Base-by-base conservation (phyloP, 2,797 vertebrate species). In the Lutjanus argentimaculatus region DNA sequence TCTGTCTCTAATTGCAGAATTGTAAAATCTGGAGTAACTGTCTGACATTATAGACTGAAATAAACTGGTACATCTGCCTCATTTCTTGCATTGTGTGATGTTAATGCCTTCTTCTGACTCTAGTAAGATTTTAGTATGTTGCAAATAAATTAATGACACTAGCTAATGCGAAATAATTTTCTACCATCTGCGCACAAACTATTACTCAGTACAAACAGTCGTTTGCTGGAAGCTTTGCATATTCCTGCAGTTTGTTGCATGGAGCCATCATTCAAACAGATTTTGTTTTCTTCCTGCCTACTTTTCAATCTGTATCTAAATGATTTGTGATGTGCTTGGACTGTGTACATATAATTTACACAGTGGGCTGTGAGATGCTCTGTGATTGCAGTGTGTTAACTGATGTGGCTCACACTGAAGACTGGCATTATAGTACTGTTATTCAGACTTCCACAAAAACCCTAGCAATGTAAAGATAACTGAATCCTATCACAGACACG, bases 181-280 rank as follows among this genome's bases (percentile, higher is more conserved):
- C 43, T 21, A 6, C 52, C 73, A 72, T 62, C 75, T 74, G 75
- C 30, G 17, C 40, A 59, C 43, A 49, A 25, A 10, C 0, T 56
- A 30, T 66, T 14, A 67, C 45, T 80, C 69, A 57, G 52, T 71
- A 51, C 53, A 55, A 67, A 67, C 19, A 55, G 19, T 49, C 2
- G 0, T 64, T 58, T 57, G 73, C 63, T 58, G 57, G 45, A 77
- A 63, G 30, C 36, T 70, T 55, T 75, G 56, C 66, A 76, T 49
- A 69, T 85, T 66, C 25, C 66, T 71, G 58, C 49, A 62, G 51
- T 14, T 78, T 72, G 58, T 13, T 71, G 49, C 71, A 59, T 15
- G 36, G 48, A 69, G 42, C 36, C 67, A 22, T 61, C 36, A 56
- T 65, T 69, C 0, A 61, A 55, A 46, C 21, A 15, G 16, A 71